These are phyloP conservation scores for Petrolisthes manimaculis DNA, from an alignment of 2,888 invertebrate genomes.

Conservation along the genomic window DNA sequence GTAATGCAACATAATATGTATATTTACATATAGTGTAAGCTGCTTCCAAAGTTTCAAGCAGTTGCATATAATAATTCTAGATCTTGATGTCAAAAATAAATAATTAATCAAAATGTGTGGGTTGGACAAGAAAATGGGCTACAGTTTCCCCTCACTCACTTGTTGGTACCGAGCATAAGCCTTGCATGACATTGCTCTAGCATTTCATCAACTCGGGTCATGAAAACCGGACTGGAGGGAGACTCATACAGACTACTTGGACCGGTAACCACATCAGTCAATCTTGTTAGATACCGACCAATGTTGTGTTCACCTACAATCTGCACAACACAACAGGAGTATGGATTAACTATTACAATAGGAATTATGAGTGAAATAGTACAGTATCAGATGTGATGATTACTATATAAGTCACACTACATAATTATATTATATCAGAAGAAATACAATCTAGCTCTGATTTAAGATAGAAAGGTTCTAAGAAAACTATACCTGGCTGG, in stretches of 20 bases:
- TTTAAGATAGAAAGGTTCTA: background rate
- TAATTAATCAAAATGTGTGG: too few relatives aligned
- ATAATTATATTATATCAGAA: too few relatives aligned
- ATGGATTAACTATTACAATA: too few relatives aligned
- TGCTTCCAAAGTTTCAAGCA: too few relatives aligned
- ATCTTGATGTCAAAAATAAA: too few relatives aligned
- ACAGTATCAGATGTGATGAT: too few relatives aligned
- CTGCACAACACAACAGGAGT: constrained; percentile 15
- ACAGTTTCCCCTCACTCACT: constrained; percentile 30
- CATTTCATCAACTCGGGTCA: constrained; percentile 36
- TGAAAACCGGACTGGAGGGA: constrained; percentile 12
- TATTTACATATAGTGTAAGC: too few relatives aligned
- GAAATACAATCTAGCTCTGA: background rate
- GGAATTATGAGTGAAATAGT: too few relatives aligned
- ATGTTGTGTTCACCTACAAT: constrained; percentile 57
- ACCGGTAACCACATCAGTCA: constrained; percentile 29
- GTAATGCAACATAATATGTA: too few relatives aligned
- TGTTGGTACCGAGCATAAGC: constrained; percentile 45
- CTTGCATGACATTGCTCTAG: constrained; percentile 53
- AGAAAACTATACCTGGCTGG: constrained; percentile 36
- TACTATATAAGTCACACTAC: too few relatives aligned
- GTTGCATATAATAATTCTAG: too few relatives aligned
- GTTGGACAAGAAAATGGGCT: background rate
- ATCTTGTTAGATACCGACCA: constrained; percentile 53
- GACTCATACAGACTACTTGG: constrained; percentile 37